These are phyloP conservation scores for Heliconius himera DNA, from an alignment of 1,140 invertebrate species.

Conservation along the genomic window DNA sequence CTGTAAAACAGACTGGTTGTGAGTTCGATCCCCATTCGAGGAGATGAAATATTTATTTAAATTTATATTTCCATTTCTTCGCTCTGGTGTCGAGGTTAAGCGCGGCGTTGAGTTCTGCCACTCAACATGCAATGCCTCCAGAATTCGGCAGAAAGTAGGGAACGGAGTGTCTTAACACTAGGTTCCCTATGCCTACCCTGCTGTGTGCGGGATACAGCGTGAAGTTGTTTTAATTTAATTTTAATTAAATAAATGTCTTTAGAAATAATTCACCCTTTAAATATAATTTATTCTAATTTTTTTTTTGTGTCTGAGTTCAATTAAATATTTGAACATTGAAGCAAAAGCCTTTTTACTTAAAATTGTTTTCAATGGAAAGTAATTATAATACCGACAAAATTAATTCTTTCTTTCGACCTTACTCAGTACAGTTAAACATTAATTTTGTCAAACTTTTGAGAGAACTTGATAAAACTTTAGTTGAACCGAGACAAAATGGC, in stretches of 20 bases:
- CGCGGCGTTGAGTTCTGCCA: no score
- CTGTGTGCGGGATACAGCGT: no score
- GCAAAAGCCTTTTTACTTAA: neutral
- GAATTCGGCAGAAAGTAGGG: no score
- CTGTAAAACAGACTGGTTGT: no score
- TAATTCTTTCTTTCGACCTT: constrained; percentile 7
- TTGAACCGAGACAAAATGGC: neutral
- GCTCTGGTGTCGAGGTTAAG: no score
- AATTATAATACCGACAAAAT: neutral
- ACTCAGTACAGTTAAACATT: neutral
- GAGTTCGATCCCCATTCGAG: no score
- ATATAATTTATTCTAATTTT: neutral
- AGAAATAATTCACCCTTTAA: neutral
- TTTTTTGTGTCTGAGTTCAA: neutral
- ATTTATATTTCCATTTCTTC: no score
- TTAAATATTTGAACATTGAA: neutral
- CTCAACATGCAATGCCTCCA: no score
- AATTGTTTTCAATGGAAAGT: neutral
- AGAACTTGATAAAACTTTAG: constrained; percentile 4
- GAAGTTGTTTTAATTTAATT: no score
- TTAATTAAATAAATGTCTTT: neutral
- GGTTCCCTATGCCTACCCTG: no score
- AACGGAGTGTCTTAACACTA: no score
- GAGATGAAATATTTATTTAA: no score
- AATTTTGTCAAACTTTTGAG: constrained; percentile 10